Evolutionary conservation across 1,140 invertebrate species (phyloP).

Genomic region (Aethina tumida): DNA sequence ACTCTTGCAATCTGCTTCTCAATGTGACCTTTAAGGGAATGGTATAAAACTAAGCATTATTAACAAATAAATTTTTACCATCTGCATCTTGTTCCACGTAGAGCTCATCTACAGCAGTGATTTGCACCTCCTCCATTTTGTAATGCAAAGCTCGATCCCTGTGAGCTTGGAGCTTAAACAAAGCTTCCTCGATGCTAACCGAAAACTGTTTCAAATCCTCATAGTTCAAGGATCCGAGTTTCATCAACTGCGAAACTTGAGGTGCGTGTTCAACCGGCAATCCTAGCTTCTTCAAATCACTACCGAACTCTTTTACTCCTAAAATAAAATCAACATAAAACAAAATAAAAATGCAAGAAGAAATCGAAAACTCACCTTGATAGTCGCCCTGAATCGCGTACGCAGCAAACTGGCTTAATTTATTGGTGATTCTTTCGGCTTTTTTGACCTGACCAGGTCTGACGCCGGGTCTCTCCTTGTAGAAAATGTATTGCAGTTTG

Average conservation of each 20-base stretch:
- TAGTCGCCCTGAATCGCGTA: constrained; percentile 91
- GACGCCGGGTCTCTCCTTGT: constrained; percentile 95
- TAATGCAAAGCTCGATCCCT: constrained; percentile 86
- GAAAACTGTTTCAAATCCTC: constrained; percentile 90
- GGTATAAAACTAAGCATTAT: not conserved
- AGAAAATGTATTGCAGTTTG: constrained; percentile 97
- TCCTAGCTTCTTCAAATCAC: constrained; percentile 84
- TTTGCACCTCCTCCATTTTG: constrained; percentile 96
- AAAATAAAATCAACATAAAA: constrained; percentile 1
- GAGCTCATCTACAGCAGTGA: constrained; percentile 93
- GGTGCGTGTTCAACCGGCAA: constrained; percentile 96
- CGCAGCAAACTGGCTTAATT: constrained; percentile 86
- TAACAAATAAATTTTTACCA: constrained; percentile 15
- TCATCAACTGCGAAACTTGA: constrained; percentile 92
- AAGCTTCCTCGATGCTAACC: constrained; percentile 76
- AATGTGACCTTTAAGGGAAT: constrained; percentile 51
- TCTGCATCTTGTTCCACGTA: constrained; percentile 85
- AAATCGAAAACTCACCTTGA: constrained; percentile 45
- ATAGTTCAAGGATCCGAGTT: constrained; percentile 82
- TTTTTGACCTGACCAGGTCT: constrained; percentile 92
- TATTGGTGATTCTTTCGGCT: constrained; percentile 81
- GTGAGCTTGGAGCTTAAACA: constrained; percentile 75
- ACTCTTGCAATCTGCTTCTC: constrained; percentile 90
- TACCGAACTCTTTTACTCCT: constrained; percentile 76
- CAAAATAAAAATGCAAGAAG: not conserved